Conservation (phyloP, 2,113 vertebrate genomes). For the Acrocephalus arundinaceus region DNA sequence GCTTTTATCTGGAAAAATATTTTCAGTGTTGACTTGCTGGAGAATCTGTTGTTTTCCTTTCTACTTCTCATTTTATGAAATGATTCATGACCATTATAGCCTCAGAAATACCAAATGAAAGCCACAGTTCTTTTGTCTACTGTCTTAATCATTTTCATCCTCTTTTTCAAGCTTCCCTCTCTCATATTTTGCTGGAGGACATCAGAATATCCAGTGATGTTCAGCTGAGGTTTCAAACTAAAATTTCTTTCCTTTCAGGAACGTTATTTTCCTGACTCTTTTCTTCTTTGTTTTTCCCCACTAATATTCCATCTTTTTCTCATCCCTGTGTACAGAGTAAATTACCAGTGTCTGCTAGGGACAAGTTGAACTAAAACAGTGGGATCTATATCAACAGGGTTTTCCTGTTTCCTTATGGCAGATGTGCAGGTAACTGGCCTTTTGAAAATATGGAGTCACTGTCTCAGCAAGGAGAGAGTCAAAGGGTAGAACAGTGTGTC, state of each 20-base stretch:
- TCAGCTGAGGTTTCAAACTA: slow-evolving; percentile 22
- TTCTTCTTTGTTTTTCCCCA: background rate
- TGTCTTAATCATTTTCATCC: slow-evolving; percentile 59
- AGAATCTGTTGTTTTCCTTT: slow-evolving; percentile 60
- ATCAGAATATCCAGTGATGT: slow-evolving; percentile 35
- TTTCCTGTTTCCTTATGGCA: background rate
- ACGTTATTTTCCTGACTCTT: background rate
- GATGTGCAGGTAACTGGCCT: background rate
- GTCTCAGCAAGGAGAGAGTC: background rate
- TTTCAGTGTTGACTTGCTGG: slow-evolving; percentile 49
- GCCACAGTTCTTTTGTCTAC: slow-evolving; percentile 57
- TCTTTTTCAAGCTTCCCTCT: slow-evolving; percentile 40
- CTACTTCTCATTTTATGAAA: slow-evolving; percentile 57
- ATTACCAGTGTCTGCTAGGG: background rate
- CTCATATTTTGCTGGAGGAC: slow-evolving; percentile 56
- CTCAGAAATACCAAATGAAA: slow-evolving; percentile 63
- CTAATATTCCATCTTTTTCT: background rate
- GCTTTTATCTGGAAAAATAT: slow-evolving; percentile 48
- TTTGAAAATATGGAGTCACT: background rate
- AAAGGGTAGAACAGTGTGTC: background rate
- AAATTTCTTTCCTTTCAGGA: slow-evolving; percentile 42
- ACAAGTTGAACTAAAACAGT: background rate
- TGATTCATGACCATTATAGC: slow-evolving; percentile 63
- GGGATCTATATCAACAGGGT: accelerated
- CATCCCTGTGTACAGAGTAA: background rate